phyloP scores from a whole-genome alignment of 2,113 vertebrate species.

The Ceyx melanurus region DNA sequence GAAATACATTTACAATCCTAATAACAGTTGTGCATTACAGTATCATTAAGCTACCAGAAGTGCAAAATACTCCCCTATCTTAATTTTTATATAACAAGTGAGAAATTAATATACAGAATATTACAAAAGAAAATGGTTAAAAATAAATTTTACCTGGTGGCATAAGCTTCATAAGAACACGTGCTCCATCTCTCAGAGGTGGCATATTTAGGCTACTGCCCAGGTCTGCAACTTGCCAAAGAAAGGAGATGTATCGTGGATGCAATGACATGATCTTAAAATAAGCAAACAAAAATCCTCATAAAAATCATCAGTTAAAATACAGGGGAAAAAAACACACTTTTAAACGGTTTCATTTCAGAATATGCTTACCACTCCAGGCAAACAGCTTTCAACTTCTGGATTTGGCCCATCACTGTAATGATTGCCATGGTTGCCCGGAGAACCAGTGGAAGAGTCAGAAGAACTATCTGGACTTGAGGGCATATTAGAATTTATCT shows the following conservation, averaged over 20 bases:
- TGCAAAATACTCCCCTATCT: neutral
- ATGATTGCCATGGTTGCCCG: conserved; percentile 98
- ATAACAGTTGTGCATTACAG: neutral
- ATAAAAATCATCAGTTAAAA: neutral
- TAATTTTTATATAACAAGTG: neutral
- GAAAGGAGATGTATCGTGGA: conserved; percentile 97
- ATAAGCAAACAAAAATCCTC: neutral
- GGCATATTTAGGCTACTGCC: conserved; percentile 98
- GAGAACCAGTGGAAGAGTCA: conserved; percentile 97
- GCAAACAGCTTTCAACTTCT: conserved; percentile 97
- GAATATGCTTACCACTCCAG: conserved; percentile 89
- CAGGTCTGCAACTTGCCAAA: conserved; percentile 98
- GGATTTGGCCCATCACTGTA: conserved; percentile 98
- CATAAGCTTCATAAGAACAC: conserved; percentile 99
- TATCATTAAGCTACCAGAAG: neutral
- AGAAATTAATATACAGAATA: neutral
- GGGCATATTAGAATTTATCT: conserved; percentile 99
- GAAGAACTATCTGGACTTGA: conserved; percentile 99
- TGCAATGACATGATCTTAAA: conserved; percentile 98
- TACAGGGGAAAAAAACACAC: neutral
- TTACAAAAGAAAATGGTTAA: neutral
- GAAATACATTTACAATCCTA: neutral
- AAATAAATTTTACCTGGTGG: conserved; percentile 85
- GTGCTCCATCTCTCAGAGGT: conserved; percentile 93
- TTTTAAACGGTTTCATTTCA: neutral